Evolutionary conservation across 1,140 invertebrate genomes (phyloP).

Genomic region (Diabrotica virgifera): DNA sequence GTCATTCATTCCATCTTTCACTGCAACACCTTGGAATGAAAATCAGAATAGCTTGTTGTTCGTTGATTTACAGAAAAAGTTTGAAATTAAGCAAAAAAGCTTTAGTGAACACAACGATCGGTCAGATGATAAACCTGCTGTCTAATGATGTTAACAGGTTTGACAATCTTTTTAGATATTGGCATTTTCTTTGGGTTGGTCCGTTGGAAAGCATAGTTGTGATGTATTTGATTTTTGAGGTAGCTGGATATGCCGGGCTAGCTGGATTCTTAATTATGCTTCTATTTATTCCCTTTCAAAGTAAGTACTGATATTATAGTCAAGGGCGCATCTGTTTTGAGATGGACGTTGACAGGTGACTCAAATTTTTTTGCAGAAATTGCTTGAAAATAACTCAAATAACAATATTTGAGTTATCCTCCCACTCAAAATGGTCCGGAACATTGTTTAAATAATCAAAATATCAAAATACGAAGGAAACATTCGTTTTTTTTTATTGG

Average conservation of each 20-base stretch:
- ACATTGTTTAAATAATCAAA: no score
- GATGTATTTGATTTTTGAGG: slow-evolving; percentile 70
- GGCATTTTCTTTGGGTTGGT: slow-evolving; percentile 69
- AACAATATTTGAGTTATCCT: no score
- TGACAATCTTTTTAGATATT: slow-evolving; percentile 62
- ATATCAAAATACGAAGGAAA: no score
- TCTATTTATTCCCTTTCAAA: slow-evolving; percentile 81
- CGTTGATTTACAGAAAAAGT: slow-evolving; percentile 79
- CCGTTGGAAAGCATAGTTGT: slow-evolving; percentile 74
- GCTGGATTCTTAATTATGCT: slow-evolving; percentile 76
- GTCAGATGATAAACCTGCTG: slow-evolving; percentile 83
- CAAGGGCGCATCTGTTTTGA: no score
- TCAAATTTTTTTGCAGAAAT: no score
- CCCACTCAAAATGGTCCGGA: no score
- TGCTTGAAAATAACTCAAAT: no score
- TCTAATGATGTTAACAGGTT: slow-evolving; percentile 80
- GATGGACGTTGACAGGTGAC: no score
- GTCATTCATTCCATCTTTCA: slow-evolving; percentile 78
- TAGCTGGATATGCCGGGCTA: slow-evolving; percentile 70
- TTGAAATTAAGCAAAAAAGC: slow-evolving; percentile 62
- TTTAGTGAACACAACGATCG: slow-evolving; percentile 73
- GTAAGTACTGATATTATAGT: slow-evolving; percentile 49
- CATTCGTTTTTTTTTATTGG: no score
- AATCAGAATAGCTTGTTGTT: slow-evolving; percentile 73
- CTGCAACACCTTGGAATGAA: slow-evolving; percentile 68